Evolutionary conservation across 1,140 invertebrate species (phyloP), one percentile per base, ranked within the genome.

Genomic region (Episyrphus balteatus): DNA sequence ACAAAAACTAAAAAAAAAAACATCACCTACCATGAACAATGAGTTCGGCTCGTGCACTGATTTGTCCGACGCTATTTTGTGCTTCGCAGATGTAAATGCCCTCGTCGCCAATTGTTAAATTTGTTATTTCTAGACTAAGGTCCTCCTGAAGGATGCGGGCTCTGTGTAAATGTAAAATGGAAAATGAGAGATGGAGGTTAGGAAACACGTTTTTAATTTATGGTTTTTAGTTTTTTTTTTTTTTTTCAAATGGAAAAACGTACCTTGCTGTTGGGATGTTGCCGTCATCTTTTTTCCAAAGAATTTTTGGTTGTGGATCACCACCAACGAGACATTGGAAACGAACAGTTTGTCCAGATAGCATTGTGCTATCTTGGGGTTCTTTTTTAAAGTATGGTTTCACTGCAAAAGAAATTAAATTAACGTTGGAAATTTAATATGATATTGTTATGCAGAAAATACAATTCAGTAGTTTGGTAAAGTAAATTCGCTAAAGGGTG

Each of bases 301-400:
- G 78, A 11, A 94, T 82, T 53, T 87, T 82, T 0, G 91, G 88
- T 19, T 76, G 74, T n/a, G 92, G 92, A 68, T 92, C 88, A 11
- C 92, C 93, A 44, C 86, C 86, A 0, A 91, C 90, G 44, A 81
- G 78, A 63, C 93, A 98, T 40, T 86, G 83, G 62, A 98, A 91
- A 51, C 86, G 81, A 0, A 89, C 86, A 15, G 77, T 80, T 60
- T 87, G 80, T 11, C 87, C 87, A 48, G 83, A 77, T 47, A 89
- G 73, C 38, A 86, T 82, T 11, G 85, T 88, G 53, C 86, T 76
- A 68, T 95, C 90, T 47, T 83, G 77, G 11, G 92, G 92, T 52
- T 86, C 83, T 60, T 83, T 80, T 43, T 82, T 79, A 59, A 95
- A 91, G 67, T 80, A 86, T 21, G 92, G 92, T 70, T 93, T 89